These are phyloP conservation scores for Dicrurus megarhynchus DNA, from an alignment of 2,113 vertebrate species.

Conservation along the genomic window DNA sequence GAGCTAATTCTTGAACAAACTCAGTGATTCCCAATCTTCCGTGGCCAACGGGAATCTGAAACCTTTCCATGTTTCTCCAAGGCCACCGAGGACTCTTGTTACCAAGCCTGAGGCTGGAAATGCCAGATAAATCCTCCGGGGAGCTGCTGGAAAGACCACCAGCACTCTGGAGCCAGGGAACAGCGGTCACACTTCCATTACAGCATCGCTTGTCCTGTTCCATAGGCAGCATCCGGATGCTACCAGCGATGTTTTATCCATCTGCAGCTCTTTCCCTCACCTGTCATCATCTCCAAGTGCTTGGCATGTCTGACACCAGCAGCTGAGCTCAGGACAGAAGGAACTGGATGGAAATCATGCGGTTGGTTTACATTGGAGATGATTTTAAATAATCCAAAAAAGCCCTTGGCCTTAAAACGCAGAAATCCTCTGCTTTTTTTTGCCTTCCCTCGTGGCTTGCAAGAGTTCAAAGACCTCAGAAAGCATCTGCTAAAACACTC, in stretches of 20 bases:
- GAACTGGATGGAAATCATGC: not conserved
- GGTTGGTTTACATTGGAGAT: constrained; percentile 20
- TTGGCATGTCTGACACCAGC: not conserved
- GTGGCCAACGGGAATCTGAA: not conserved
- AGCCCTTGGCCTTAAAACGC: not conserved
- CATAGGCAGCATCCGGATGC: not conserved
- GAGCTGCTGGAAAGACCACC: constrained; percentile 24
- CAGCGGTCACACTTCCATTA: not conserved
- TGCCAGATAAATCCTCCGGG: not conserved
- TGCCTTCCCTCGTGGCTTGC: not conserved
- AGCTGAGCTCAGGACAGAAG: not conserved
- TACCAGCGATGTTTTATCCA: not conserved
- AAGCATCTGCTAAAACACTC: constrained; percentile 49
- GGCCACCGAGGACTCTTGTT: not conserved
- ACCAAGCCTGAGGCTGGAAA: not conserved
- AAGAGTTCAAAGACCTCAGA: constrained; percentile 30
- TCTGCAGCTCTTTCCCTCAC: constrained; percentile 18
- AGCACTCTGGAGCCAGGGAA: not conserved
- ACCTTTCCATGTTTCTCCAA: not conserved
- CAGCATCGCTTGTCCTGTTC: not conserved
- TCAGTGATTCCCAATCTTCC: not conserved
- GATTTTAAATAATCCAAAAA: constrained; percentile 26
- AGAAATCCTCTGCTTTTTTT: not conserved
- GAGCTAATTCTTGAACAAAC: not conserved
- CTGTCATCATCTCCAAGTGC: constrained; percentile 43